phyloP scores from a whole-genome alignment of 2,888 invertebrate species.

The Hipparchia sbordonii region DNA sequence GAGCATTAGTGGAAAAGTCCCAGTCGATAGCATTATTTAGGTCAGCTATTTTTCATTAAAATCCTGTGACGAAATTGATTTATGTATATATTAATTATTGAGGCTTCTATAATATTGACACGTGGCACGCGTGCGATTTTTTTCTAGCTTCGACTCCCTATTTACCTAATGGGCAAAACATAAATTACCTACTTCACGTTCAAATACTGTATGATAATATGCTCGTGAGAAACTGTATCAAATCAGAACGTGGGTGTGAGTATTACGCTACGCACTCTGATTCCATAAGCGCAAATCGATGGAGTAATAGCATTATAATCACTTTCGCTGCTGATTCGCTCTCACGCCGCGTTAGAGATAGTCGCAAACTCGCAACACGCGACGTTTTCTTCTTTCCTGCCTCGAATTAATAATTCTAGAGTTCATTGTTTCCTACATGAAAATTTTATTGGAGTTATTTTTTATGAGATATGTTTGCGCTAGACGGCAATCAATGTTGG shows the following conservation, averaged over 20 bases:
- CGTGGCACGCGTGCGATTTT: no score
- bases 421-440: background rate
- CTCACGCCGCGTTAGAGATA: conserved; percentile 7
- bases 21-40: no score
- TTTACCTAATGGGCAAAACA: background rate
- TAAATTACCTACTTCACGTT: background rate
- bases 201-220: conserved; percentile 44
- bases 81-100: no score
- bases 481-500: no score
- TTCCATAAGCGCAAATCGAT: conserved; percentile 67
- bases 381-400: background rate
- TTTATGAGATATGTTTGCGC: background rate
- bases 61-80: no score
- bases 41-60: no score
- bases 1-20: no score
- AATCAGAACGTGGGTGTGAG: conserved; percentile 75
- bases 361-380: background rate
- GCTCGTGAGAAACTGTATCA: conserved; percentile 72
- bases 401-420: no score
- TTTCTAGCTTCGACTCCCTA: no score
- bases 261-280: conserved; percentile 68
- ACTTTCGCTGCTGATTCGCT: conserved; percentile 63
- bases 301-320: conserved; percentile 66
- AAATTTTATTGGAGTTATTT: background rate
- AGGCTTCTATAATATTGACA: no score